Evolutionary conservation across 2,113 vertebrate species (phyloP), one percentile per base, ranked within the genome.

Genomic region (Atrichornis clamosus): DNA sequence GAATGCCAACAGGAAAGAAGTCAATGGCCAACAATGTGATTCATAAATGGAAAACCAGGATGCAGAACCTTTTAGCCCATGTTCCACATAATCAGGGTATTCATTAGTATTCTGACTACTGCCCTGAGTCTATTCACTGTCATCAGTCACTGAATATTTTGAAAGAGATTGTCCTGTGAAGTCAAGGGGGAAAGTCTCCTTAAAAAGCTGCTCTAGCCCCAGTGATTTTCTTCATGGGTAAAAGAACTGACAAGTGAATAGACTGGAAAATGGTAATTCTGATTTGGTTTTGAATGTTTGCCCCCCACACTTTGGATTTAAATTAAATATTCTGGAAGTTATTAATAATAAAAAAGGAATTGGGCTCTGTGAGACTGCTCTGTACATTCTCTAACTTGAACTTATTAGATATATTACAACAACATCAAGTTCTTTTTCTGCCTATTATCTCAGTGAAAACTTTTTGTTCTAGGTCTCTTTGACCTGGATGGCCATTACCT

Each of bases 61-160:
- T 67, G 27, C 18, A 72, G 47, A 84, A 56, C 5, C 3, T 68
- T 90, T 91, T 47, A 95, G 33, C 21, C 23, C 10, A 50, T 59
- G 27, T 81, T 89, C n/a, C 67, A 80, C 56, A 68, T 35, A 87
- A 87, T 83, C 46, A 50, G 52, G 19, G 41, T 70, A 70, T 52
- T 91, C 60, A 91, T 97, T 93, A 82, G 33, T 78, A 84, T 91
- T 89, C 84, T 79, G 33, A 63, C 27, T 55, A 52, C 24, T 68
- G 33, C 15, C 35, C 49, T 82, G 22, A 70, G 44, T 32, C 77
- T 69, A 59, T 79, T 94, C 58, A 67, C 52, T 93, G 60, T 68
- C 81, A 55, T 70, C 44, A 63, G 47, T 56, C 68, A 76, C 41
- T 47, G 69, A 32, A 55, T 74, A 44, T 59, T 94, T 78, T 91